Conservation (phyloP, 2,888 invertebrate species). For the Rhagonycha lutea region DNA sequence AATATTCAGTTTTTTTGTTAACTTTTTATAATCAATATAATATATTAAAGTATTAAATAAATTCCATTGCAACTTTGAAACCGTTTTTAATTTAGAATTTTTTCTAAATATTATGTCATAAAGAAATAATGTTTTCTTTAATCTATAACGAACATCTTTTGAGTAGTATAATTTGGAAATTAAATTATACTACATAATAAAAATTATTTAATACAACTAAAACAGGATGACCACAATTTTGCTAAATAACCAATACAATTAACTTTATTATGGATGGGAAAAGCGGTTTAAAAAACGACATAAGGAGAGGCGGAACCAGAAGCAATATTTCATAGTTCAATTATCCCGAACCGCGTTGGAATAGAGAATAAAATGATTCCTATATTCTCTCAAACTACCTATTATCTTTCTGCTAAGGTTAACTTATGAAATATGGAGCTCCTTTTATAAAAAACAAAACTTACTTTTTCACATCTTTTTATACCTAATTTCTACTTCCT, state of each 20-base stretch:
- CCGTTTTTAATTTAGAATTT: not conserved
- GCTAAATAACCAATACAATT: not conserved
- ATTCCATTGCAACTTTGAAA: not conserved
- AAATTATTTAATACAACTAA: not conserved
- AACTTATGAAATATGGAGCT: constrained; percentile 17
- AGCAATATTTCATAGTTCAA: constrained; percentile 54
- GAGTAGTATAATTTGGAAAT: not conserved
- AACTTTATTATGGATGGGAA: not conserved
- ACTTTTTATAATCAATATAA: not conserved
- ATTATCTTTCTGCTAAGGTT: constrained; percentile 36
- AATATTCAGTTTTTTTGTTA: not conserved
- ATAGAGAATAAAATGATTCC: constrained; percentile 46
- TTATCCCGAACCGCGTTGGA: constrained; percentile 50
- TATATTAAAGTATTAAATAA: not conserved
- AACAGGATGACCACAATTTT: not conserved
- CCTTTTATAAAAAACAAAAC: constrained; percentile 11
- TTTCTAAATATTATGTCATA: not conserved
- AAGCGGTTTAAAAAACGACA: not conserved
- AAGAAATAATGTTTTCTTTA: not conserved
- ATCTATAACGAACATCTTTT: not conserved
- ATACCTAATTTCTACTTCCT: not conserved
- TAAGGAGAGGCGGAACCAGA: constrained; percentile 43
- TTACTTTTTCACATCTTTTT: not conserved
- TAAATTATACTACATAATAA: not conserved
- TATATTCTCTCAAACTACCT: constrained; percentile 39